Base-by-base conservation (phyloP, 2,888 invertebrate species). In the Acanthopleura granulata region DNA sequence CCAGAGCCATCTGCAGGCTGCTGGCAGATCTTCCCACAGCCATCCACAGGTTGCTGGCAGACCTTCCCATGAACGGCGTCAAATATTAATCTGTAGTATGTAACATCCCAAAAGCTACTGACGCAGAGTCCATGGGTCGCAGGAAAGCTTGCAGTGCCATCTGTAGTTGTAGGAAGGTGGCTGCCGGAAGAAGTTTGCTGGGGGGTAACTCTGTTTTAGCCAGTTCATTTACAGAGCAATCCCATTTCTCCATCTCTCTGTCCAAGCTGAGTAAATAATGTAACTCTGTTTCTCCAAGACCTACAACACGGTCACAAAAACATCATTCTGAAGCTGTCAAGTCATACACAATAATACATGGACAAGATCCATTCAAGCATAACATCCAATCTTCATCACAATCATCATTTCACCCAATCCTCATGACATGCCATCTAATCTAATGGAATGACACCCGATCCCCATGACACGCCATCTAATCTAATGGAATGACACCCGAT, bases 131-230 rank as follows among this genome's bases (percentile, higher is more conserved):
- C 6, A 77, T 62, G n/a, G 86, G 86, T 66, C 85, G 83, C 9
- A 88, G 79, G 80, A 89, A 88, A 51, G 81, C 78, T 76, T 85
- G 82, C 1, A 88, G 77, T 1, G 85, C 83, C 27, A 86, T 78
- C 72, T 84, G 75, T 16, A 89, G 80, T 62, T 82, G 83, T 14
- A 84, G 77, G 74, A 87, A 86, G 12, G 78, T 77, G 0, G 83
- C 82, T 11, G 81, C 75, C 0, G 89, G 86, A 49, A 89, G 71
- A 69, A 79, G 62, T 14, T 83, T 62, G 0, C 82, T 82, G 16
- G 84, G 76, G 3, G 71, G 72, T 18, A 86, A 73, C 25, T 77
- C 66, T n/a, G 83, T 80, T 71, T 83, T 84, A 57, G 22, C 22
- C 1, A 87, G 77, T 72, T 85, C 85, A 16, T 75, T 75, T 18